phyloP scores from a whole-genome alignment of 2,113 vertebrate species.

The Tinamus guttatus region DNA sequence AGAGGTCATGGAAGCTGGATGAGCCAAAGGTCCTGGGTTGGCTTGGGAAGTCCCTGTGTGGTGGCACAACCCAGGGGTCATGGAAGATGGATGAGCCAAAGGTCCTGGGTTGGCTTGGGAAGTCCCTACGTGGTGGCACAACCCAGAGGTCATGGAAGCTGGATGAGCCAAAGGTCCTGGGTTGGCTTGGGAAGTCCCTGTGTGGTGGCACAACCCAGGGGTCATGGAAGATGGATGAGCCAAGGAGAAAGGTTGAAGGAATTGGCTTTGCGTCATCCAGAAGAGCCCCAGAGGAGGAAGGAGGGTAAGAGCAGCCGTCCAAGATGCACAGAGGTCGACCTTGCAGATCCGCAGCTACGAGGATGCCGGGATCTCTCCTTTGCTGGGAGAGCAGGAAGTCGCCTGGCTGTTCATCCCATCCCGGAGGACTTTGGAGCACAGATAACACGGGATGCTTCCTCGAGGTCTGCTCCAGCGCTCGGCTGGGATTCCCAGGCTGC shows the following conservation, averaged over 20 bases:
- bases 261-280: neutral
- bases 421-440: neutral
- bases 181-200: neutral
- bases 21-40: neutral
- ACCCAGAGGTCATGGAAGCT: neutral
- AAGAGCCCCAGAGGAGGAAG: neutral
- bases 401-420: neutral
- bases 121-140: accelerated
- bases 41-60: accelerated
- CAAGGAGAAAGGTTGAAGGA: neutral
- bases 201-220: neutral
- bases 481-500: neutral
- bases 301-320: neutral
- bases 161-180: neutral
- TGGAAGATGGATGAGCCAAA: neutral
- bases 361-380: neutral
- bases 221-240: neutral
- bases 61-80: neutral
- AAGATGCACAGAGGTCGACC: neutral
- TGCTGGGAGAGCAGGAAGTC: accelerated
- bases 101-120: neutral
- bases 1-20: neutral
- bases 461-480: neutral
- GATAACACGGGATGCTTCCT: neutral
- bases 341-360: neutral